Base-by-base conservation (phyloP, 1,140 invertebrate genomes). In the Drosophila persimilis region DNA sequence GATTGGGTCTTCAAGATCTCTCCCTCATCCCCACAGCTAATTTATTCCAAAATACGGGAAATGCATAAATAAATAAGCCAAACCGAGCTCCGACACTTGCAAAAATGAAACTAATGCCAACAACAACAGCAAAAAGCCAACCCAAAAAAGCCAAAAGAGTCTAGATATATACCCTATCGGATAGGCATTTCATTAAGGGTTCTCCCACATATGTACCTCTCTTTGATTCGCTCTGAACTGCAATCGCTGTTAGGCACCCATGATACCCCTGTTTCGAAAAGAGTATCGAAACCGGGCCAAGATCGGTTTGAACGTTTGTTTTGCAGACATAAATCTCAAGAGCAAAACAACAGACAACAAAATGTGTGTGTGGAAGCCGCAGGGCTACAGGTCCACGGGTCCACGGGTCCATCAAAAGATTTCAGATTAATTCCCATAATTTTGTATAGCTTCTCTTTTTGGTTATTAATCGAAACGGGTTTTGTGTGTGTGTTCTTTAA, bases 241-340 rank as follows among this genome's bases (percentile, higher is more conserved):
- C 20, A 20, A 24, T 51, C 45, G 65, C 41, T 71, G 29, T 70
- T 29, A 67, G 41, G 13, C 48, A 29, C 13, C 45, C 8, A 52
- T 22, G 17, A 56, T 5, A 1, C 11, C 4, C 35, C 35, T 52
- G 24, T 44, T 43, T 46, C 56, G 24, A 48, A 52, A 13, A 73
- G 71, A 47, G 71, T 73, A 73, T 65, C 43, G 46, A 51, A 73
- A 44, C 60, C 60, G 60, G 60, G 78, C 60, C 22, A 55, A 60
- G 56, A 50, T 55, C 61, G 46, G 62, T 81, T 81, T 81, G 48
- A 46, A 73, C 66, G 57, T 63, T 76, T 73, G 70, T 72, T 72
- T 80, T 77, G 78, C 56, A 73, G 67, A 80, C 78, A 80, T 80
- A 81, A 81, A 81, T 81, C 78, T 81, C 69, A 51, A 77, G 58